Evolutionary conservation across 2,113 vertebrate genomes (phyloP), one percentile per base, ranked within the genome.

Genomic region (Brachyhypopomus gauderio): DNA sequence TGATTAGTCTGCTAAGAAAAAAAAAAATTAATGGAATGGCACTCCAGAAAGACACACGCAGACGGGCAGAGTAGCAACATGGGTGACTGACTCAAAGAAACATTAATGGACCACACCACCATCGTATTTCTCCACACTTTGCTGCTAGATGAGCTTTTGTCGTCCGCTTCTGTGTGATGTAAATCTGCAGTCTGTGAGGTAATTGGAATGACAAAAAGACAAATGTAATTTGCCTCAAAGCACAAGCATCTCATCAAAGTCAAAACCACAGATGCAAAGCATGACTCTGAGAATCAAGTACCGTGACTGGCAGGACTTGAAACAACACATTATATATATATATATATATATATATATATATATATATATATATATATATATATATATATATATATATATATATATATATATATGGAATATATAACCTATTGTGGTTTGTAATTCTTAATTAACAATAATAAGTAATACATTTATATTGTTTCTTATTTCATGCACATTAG

Each of bases 191-290:
- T 34, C 56, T 5, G 5, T 48, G 77, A 81, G 78, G 82, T 87
- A 89, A 88, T 84, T 85, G 81, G 70, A 84, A 83, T 85, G 55
- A 76, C 75, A 86, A 88, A 88, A 78, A 27, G 79, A 81, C 76
- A 83, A 85, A 85, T 77, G 76, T 67, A 85, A 77, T 88, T 85
- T 83, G 66, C 64, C 75, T 71, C 20, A 72, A 75, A 89, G 83
- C 76, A 69, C 72, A 86, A 88, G 84, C 71, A 81, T 72, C 79
- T 85, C 81, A 80, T 86, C 85, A 86, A 45, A 84, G 77, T 80
- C 74, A 79, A 69, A 74, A 38, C 59, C 56, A 62, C 85, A 80
- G 82, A 34, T 70, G 74, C 81, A 72, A 74, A 67, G 59, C 71
- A 55, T 5, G 20, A 74, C 76, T 62, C 83, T 73, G 74, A 74